These are phyloP conservation scores for Kryptolebias ocellatus DNA, from an alignment of 2,797 vertebrate genomes.

Conservation along the genomic window DNA sequence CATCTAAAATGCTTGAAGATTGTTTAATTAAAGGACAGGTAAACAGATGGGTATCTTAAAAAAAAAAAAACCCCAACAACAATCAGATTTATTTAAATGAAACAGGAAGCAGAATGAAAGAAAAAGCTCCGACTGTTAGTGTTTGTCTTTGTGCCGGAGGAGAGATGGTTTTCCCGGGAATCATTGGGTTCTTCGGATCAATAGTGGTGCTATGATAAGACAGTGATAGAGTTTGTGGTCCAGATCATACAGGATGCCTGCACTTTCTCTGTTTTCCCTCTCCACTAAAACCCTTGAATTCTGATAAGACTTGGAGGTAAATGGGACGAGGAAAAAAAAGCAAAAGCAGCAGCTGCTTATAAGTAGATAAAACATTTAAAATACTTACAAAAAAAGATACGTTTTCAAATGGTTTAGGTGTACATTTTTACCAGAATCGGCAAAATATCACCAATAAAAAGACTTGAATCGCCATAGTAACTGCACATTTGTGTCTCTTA, in stretches of 20 bases:
- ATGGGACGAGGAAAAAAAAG: neutral
- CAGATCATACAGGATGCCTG: constrained; percentile 60
- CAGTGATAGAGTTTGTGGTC: constrained; percentile 76
- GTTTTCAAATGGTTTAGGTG: too few species aligned
- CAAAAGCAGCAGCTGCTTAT: too few species aligned
- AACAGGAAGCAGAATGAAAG: constrained; percentile 19
- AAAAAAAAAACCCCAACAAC: too few species aligned
- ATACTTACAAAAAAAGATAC: too few species aligned
- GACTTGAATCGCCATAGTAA: too few species aligned
- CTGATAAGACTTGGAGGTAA: neutral
- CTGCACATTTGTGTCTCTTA: too few species aligned
- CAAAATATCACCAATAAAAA: too few species aligned
- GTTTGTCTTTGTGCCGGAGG: constrained; percentile 53
- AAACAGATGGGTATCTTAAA: too few species aligned
- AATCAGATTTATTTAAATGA: constrained; percentile 39
- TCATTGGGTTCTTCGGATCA: constrained; percentile 70
- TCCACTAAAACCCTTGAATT: neutral
- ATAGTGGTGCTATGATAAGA: constrained; percentile 74
- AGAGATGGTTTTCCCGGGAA: constrained; percentile 60
- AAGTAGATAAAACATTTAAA: too few species aligned
- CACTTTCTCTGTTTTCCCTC: constrained; percentile 28
- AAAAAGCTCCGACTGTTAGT: constrained; percentile 25
- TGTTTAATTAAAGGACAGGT: too few species aligned
- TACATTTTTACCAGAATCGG: too few species aligned
- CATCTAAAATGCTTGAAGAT: too few species aligned